Conservation (phyloP, 2,113 vertebrate species). For the Orthochromis indermauri region DNA sequence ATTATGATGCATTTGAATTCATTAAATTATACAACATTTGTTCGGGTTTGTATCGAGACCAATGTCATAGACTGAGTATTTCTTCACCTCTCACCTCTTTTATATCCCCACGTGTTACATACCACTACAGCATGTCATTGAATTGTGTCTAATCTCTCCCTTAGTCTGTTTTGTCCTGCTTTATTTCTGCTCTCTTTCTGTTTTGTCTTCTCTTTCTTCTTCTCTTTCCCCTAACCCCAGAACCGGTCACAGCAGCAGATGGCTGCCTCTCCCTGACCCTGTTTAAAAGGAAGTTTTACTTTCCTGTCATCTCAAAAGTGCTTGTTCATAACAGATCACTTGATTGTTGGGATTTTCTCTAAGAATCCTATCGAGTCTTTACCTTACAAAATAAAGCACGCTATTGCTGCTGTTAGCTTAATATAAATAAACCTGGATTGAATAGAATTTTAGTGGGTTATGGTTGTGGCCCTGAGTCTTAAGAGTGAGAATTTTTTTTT, state of each 20-base stretch:
- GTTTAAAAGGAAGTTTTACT: neutral
- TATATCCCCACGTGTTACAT: neutral
- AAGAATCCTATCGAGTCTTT: neutral
- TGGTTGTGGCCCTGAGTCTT: too few relatives aligned
- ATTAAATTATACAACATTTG: neutral
- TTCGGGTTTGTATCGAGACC: neutral
- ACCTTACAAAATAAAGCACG: accelerated
- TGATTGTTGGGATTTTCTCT: neutral
- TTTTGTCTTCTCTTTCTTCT: neutral
- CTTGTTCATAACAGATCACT: neutral
- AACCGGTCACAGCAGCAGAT: accelerated
- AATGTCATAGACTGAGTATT: neutral
- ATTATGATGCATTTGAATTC: neutral
- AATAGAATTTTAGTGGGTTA: too few relatives aligned
- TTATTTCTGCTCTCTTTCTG: accelerated
- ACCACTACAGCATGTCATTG: neutral
- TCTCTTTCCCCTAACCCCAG: neutral
- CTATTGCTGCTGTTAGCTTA: neutral
- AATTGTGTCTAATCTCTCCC: neutral
- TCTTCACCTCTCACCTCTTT: neutral
- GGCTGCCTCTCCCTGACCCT: neutral
- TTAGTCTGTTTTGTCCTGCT: neutral
- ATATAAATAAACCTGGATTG: too few relatives aligned
- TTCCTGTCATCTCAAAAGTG: neutral
- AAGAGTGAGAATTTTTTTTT: too few relatives aligned